phyloP scores from a whole-genome alignment of 2,797 vertebrate genomes.

The Galagoides demidoff region DNA sequence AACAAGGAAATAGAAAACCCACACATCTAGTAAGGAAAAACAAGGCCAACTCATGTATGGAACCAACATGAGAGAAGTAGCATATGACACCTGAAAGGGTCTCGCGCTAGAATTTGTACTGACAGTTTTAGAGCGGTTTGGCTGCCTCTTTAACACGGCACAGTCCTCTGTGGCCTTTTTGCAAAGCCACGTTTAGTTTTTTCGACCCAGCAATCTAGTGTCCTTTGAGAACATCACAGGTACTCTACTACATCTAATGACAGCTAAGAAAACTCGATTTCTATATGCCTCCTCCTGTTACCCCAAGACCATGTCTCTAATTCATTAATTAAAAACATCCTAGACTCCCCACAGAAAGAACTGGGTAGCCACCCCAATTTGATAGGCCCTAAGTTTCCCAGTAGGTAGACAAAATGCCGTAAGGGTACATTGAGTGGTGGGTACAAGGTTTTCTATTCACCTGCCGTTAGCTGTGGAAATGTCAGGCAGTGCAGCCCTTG shows the following conservation, averaged over 20 bases:
- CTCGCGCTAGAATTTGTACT: neutral
- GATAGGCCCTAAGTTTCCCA: neutral
- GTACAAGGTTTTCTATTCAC: neutral
- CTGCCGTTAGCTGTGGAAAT: neutral
- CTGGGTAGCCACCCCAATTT: neutral
- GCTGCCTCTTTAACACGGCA: neutral
- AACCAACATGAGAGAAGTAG: neutral
- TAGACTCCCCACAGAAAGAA: neutral
- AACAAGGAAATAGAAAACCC: neutral
- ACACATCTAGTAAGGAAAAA: neutral
- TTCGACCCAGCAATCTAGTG: neutral
- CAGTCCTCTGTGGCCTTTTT: neutral
- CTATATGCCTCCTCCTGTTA: neutral
- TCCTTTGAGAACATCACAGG: neutral
- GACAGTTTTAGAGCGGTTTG: neutral
- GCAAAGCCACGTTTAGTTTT: neutral
- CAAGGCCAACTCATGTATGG: neutral
- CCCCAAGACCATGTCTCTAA: neutral
- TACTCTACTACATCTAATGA: neutral
- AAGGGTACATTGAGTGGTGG: neutral
- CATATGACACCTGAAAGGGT: neutral
- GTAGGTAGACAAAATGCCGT: neutral
- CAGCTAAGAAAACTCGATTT: neutral
- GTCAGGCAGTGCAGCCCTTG: neutral
- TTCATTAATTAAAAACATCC: neutral